A percentile compares a stretch with the other conserved stretches of the same genome.
Evolutionary conservation across 64 coral and sea anemone species (phyloP).

Genomic region (Stylophora pistillata): DNA sequence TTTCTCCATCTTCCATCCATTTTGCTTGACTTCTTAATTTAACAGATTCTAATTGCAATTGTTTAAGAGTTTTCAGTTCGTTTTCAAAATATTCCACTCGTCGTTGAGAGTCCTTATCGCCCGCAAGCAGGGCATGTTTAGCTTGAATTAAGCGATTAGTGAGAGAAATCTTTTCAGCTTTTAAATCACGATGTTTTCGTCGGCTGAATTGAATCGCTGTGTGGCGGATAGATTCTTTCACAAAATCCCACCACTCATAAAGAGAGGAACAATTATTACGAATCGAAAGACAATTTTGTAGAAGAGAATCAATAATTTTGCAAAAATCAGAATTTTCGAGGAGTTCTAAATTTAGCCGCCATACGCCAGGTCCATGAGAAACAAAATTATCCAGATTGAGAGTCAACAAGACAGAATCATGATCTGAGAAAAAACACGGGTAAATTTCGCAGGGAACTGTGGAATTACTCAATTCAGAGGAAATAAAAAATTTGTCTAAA

Average conservation of each 20-base stretch:
- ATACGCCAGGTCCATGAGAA: background rate
- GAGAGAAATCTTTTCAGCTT: background rate
- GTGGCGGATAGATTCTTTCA: background rate
- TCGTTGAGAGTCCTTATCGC: background rate
- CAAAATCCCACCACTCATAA: background rate
- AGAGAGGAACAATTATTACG: background rate
- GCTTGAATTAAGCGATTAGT: background rate
- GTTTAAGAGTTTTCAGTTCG: background rate
- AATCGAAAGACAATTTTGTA: background rate
- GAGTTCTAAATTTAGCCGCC: background rate
- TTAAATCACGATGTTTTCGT: background rate
- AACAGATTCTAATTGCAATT: background rate
- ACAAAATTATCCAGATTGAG: background rate
- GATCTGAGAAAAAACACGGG: constrained; percentile 39
- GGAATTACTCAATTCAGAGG: background rate
- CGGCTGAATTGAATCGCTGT: background rate
- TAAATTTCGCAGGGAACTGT: background rate
- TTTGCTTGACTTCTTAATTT: background rate
- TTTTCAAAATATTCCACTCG: background rate
- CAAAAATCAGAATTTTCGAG: background rate
- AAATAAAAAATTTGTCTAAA: background rate
- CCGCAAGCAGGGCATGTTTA: background rate
- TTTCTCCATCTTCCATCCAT: constrained; percentile 25
- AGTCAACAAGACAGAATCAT: background rate
- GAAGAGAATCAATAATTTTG: background rate